Base-by-base conservation (phyloP, 2,113 vertebrate genomes). In the Turnix velox region DNA sequence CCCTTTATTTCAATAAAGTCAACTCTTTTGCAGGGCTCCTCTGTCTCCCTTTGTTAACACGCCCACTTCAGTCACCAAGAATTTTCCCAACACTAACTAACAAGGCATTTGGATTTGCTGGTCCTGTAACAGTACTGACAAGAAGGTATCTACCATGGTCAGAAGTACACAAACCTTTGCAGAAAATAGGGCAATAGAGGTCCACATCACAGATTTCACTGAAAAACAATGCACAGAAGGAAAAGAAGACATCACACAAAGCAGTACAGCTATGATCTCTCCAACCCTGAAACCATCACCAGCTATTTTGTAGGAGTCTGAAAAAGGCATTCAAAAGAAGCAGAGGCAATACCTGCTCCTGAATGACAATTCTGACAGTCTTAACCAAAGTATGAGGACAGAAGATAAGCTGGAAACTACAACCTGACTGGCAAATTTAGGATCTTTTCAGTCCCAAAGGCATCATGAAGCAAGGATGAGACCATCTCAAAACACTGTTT, bases 131-230 rank as follows among this genome's bases (percentile, higher is more conserved):
- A 68, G 57, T 6, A n/a, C 37, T 27, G 40, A 68, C 5, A 39
- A 0, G n/a, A n/a, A n/a, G n/a, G n/a, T 12, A 75, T 14, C 35
- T 16, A 63, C 19, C 12, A 57, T 23, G 46, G 54, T 11, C 54
- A 62, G 0, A 0, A 6, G 8, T 39, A 37, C 4, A 9, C 17
- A 25, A 10, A 12, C 40, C 31, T 40, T 42, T 43, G 33, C 17
- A 57, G 33, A 69, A 86, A 55, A 48, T 3, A 4, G 7, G 5
- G 6, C 12, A 39, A 40, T 11, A 43, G 18, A 46, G 9, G 23
- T 33, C 23, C 33, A 25, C 16, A 42, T 22, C 20, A 24, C 14
- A 66, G 35, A 25, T 68, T 55, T 43, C 54, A 42, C 22, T 46
- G 33, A 59, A 66, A 61, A 82, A 11, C 13, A 20, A 12, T 1